Percentiles rank a stretch among this genome's conserved stretches.
These are phyloP conservation scores for Squalus acanthias DNA, from an alignment of 2,797 vertebrate species.

Conservation along the genomic window DNA sequence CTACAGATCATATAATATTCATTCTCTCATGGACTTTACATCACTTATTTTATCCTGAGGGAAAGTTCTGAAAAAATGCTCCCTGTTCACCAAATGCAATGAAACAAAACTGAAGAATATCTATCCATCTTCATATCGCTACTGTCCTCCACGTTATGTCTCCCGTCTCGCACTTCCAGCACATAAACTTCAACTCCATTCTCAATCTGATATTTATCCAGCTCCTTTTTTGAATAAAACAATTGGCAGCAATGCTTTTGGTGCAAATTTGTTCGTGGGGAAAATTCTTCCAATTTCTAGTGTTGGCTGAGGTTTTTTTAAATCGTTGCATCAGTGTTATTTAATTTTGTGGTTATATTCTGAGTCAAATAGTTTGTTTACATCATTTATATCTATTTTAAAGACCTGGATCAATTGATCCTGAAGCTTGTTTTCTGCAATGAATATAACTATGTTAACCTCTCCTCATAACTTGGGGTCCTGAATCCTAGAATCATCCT, in stretches of 20 bases:
- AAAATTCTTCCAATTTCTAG: background rate
- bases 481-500: background rate
- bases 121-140: background rate
- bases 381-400: background rate
- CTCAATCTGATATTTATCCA: background rate
- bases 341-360: background rate
- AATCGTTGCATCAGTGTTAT: background rate
- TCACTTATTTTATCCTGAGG: background rate
- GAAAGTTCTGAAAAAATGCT: background rate
- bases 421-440: background rate
- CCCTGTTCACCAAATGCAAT: background rate
- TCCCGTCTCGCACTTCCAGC: background rate
- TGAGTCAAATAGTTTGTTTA: background rate
- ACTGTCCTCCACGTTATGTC: background rate
- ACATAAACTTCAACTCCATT: background rate
- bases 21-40: background rate
- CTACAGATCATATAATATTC: background rate
- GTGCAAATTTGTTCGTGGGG: background rate
- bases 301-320: background rate
- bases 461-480: background rate
- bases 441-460: background rate
- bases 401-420: background rate
- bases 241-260: background rate
- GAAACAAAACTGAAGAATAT: background rate
- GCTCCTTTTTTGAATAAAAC: background rate